A percentile compares a stretch with the other conserved stretches of the same genome.
These are phyloP conservation scores for Nannoperca obscura DNA, from an alignment of 2,797 vertebrate species.

Conservation along the genomic window DNA sequence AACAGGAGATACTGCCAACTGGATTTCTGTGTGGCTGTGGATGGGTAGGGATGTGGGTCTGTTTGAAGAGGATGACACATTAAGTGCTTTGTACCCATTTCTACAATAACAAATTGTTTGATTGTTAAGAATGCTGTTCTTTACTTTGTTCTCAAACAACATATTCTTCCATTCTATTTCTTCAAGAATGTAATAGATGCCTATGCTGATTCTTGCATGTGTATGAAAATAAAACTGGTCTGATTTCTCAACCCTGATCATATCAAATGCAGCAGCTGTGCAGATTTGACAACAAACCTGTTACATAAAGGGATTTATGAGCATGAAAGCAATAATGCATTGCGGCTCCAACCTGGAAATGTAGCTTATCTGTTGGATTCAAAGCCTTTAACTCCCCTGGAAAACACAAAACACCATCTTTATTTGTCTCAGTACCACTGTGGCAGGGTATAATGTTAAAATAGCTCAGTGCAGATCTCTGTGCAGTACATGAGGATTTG, in stretches of 20 bases:
- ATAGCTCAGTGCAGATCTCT: conserved; percentile 12
- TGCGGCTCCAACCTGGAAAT: conserved; percentile 32
- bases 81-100: neutral
- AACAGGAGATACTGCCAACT: conserved; percentile 16
- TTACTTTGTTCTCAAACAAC: neutral
- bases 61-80: neutral
- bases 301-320: conserved; percentile 66
- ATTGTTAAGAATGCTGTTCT: neutral
- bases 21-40: conserved; percentile 9
- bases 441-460: conserved; percentile 19
- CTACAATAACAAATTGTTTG: neutral
- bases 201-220: conserved; percentile 14
- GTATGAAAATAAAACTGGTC: neutral
- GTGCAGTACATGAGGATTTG: conserved; percentile 17
- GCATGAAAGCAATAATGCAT: conserved; percentile 34
- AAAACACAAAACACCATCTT: conserved; percentile 15
- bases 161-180: neutral
- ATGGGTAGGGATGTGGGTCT: neutral
- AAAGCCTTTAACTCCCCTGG: conserved; percentile 29
- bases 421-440: neutral
- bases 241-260: conserved; percentile 1
- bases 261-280: conserved; percentile 46
- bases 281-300: conserved; percentile 41
- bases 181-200: neutral
- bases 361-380: conserved; percentile 25